Evolutionary conservation across 2,113 vertebrate species (phyloP), one percentile per base, ranked within the genome.

Genomic region (Salvelinus fontinalis): DNA sequence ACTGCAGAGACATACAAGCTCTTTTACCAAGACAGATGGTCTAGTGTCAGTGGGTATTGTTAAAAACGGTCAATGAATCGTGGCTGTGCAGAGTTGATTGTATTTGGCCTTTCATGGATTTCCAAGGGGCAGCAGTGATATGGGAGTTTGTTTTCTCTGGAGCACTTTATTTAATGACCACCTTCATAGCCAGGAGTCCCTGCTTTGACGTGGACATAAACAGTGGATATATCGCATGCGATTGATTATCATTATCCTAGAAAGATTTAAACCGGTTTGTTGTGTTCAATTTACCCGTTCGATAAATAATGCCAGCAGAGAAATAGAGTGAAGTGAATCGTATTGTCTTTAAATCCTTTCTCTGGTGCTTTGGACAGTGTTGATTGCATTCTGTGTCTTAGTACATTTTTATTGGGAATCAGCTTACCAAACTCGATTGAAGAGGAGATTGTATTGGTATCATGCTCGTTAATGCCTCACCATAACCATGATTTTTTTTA

Each of bases 401-500:
- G 83, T 89, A 87, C 87, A 84, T 83, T 83, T 7, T 7, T 85
- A 87, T 89, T 89, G 77, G 72, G 83, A 82, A 84, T 82, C 83
- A 84, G 86, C 79, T 83, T 81, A 74, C 79, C 79, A 85, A 88
- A 89, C 87, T 86, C 76, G 88, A 79, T 77, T 83, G 81, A 85
- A 75, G 59, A 78, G 77, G 49, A 80, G 70, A 86, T 90, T 90
- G 91, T 76, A 86, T 84, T 84, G 82, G 81, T 88, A 76, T 79
- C 85, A 86, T 85, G 74, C 74, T 90, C 78, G 3, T 54, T 68
- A 79, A 85, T 75, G 16, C 75, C 85, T 86, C 86, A 81, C 82
- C 89, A 89, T 87, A 26, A 84, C 87, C 87, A 86, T 88, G 84
- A 89, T 87, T 92, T 92, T 91, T 73, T 73, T 89, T 88, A 87